Base-by-base conservation (phyloP, 1,140 invertebrate genomes). In the Neodiprion lecontei region DNA sequence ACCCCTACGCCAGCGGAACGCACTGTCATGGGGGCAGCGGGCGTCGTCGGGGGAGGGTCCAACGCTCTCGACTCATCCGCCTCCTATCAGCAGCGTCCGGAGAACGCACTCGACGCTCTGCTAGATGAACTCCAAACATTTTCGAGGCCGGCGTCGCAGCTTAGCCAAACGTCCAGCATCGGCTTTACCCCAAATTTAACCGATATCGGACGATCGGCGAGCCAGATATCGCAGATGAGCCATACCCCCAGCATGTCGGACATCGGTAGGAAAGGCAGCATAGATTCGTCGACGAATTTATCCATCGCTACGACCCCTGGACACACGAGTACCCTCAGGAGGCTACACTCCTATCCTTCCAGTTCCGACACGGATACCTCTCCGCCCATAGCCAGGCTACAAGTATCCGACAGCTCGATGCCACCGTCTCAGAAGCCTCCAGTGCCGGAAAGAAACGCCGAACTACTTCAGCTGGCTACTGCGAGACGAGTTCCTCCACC, bases 91-190 rank as follows among this genome's bases (percentile, higher is more conserved):
- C 89, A 92, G 89, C 92, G 93, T 91, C 89, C 93, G 91, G 95
- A 96, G 93, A 97, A 96, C 93, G 94, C 95, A 92, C 95, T 97
- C 93, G 96, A 97, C 93, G 94, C 95, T 93, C 88, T 97, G 93
- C 87, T 97, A 95, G 95, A 97, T 85, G 96, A 97, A 87, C 90
- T 97, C 69, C 95, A 96, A 85, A 96, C 95, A 10, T 96, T 96
- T 85, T 92, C 93, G 48, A 92, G 93, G 78, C 94, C 94, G 77
- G 89, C 88, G 69, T 87, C 86, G 12, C 82, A 85, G 72, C 75
- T 86, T 14, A 82, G 83, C 14, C 86, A 88, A 73, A 78, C 79
- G 10, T 80, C 83, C 0, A 71, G 74, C 67, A 65, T 67, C 49
- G 76, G 79, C 80, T 48, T 76, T 74, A 66, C 79, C 80, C 74